Evolutionary conservation across 2,797 vertebrate genomes (phyloP).

Genomic region (Microchirus variegatus): DNA sequence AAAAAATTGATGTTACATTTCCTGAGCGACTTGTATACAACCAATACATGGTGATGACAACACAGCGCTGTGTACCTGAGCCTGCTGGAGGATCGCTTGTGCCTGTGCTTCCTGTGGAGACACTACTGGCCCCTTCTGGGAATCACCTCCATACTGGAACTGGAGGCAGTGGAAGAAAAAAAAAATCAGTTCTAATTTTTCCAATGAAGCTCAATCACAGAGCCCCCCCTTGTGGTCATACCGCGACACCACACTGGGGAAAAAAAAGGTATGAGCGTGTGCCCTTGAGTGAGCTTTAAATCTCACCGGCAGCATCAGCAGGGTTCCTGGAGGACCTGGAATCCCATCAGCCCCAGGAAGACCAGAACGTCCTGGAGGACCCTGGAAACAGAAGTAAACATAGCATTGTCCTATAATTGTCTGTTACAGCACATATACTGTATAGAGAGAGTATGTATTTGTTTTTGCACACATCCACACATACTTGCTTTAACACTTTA

Average conservation of each 20-base stretch:
- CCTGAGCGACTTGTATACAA: too few species aligned
- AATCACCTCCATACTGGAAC: constrained; percentile 88
- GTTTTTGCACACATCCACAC: too few species aligned
- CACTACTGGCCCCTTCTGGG: constrained; percentile 86
- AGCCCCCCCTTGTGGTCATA: constrained; percentile 75
- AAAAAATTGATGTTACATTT: too few species aligned
- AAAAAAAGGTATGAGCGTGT: background rate
- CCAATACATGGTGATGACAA: background rate
- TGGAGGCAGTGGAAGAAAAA: constrained; percentile 53
- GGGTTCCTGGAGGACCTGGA: constrained; percentile 86
- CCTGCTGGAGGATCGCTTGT: constrained; percentile 89
- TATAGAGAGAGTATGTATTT: too few species aligned
- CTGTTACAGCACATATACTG: too few species aligned
- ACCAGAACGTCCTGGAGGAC: constrained; percentile 87
- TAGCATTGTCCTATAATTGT: background rate
- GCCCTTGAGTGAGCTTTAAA: background rate
- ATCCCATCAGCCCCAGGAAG: constrained; percentile 88
- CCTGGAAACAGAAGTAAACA: constrained; percentile 71
- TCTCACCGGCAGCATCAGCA: constrained; percentile 92
- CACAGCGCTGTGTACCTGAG: constrained; percentile 77
- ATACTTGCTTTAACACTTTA: too few species aligned
- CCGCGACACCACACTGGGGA: constrained; percentile 24
- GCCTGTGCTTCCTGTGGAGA: constrained; percentile 92
- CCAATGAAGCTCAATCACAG: constrained; percentile 67
- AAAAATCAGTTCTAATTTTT: constrained; percentile 40